A percentile compares a stretch with the other conserved stretches of the same genome.
These are phyloP conservation scores for Spilarctia lutea DNA, from an alignment of 2,888 invertebrate species.

Conservation along the genomic window DNA sequence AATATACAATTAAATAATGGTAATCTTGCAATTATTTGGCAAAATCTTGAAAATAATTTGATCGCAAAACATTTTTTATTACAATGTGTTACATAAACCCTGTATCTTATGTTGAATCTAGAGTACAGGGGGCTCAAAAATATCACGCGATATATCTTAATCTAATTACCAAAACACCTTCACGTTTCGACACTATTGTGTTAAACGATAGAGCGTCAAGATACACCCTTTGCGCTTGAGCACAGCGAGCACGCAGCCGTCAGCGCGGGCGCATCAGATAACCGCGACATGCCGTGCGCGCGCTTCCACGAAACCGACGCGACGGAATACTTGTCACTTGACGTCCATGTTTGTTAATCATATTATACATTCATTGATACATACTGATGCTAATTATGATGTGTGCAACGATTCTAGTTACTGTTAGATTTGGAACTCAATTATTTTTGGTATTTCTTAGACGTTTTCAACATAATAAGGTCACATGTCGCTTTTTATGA, in stretches of 20 bases:
- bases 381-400: slow-evolving; percentile 46
- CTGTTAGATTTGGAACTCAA: slow-evolving; percentile 43
- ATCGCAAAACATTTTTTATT: not conserved
- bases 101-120: not conserved
- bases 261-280: slow-evolving; percentile 70
- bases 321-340: slow-evolving; percentile 58
- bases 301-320: slow-evolving; percentile 56
- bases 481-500: not conserved
- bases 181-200: slow-evolving; percentile 41
- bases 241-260: slow-evolving; percentile 65
- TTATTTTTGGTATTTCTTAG: slow-evolving; percentile 31
- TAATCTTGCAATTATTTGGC: not conserved
- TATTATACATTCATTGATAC: slow-evolving; percentile 48
- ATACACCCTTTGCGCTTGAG: slow-evolving; percentile 58
- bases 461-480: not conserved
- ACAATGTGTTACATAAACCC: not conserved
- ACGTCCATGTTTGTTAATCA: slow-evolving; percentile 43
- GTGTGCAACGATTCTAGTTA: slow-evolving; percentile 32
- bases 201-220: slow-evolving; percentile 57
- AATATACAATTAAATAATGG: no score
- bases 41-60: not conserved
- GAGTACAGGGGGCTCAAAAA: slow-evolving; percentile 6
- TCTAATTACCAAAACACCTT: slow-evolving; percentile 35
- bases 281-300: slow-evolving; percentile 47
- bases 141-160: slow-evolving; percentile 32